phyloP scores from a whole-genome alignment of 2,113 vertebrate species.

The Grus americana region DNA sequence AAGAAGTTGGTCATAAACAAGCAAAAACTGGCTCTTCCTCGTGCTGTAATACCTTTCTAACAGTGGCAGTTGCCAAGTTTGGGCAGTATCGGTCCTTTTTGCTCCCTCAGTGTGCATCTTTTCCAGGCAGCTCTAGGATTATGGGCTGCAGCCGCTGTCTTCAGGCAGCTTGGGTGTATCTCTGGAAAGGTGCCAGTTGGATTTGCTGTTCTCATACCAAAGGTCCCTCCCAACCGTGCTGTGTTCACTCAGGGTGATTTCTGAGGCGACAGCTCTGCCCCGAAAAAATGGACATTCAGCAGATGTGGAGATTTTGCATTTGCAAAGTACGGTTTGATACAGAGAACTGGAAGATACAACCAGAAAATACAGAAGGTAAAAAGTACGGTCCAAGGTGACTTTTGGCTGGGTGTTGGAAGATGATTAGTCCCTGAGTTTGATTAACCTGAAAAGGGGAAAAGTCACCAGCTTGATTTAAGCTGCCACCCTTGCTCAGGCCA shows the following conservation, averaged over 20 bases:
- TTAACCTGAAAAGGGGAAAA: background rate
- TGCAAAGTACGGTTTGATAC: background rate
- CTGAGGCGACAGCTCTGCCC: background rate
- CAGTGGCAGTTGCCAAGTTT: background rate
- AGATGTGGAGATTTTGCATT: background rate
- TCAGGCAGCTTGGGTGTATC: no score
- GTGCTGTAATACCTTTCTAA: background rate
- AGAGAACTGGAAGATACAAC: background rate
- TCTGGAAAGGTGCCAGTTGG: background rate
- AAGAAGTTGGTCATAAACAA: background rate
- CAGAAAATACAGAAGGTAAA: background rate
- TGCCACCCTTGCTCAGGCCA: background rate
- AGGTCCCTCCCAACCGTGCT: background rate
- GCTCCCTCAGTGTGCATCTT: background rate
- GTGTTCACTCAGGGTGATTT: background rate
- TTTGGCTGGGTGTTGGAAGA: background rate
- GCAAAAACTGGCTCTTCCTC: background rate
- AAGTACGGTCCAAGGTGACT: background rate
- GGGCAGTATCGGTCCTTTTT: background rate
- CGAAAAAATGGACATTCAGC: accelerated
- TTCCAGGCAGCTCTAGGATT: background rate
- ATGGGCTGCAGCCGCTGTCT: background rate
- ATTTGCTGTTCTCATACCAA: background rate
- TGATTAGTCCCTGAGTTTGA: background rate
- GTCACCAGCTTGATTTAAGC: background rate